Evolutionary conservation across 2,113 vertebrate genomes (phyloP), one percentile per base, ranked within the genome.

Genomic region (Junco hyemalis): DNA sequence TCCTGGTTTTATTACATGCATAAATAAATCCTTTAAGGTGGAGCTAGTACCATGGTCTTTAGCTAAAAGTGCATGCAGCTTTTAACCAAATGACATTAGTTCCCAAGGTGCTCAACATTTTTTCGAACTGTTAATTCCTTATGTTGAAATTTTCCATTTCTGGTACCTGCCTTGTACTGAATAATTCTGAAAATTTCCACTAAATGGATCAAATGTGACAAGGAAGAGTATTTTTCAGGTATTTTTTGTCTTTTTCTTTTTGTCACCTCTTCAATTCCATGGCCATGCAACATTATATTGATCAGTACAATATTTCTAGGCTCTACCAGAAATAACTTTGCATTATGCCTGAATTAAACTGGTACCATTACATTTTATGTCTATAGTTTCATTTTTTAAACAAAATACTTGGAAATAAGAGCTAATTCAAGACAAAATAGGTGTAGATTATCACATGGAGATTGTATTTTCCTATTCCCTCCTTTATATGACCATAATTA

Each of bases 141-240:
- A 20, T 65, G 28, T 82, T 90, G 64, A 92, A 80, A 77, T 93
- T 92, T 94, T 86, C 64, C 33, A 74, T 47, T 76, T 83, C 59
- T 73, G 24, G 9, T 53, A 78, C 24, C 56, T 91, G 33, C 26
- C 23, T 91, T 51, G 17, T 53, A 44, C 16, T 33, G 35, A 63
- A 26, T 50, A 65, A 72, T 77, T 76, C 53, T 22, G 12, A 90
- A 66, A 81, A 53, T 47, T 77, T 85, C 45, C 35, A 68, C 47
- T 69, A 33, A 88, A 63, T 86, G 28, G 5, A 35, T 88, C n/a
- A 82, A 11, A 69, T 76, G 9, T 61, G 44, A 44, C 36, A 82
- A 48, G 18, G 23, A 77, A 28, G 44, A 76, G 14, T 72, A 50
- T 47, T 69, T 29, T 56, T 59, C 29, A 23, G n/a, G 2, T 48